These are phyloP conservation scores for Drosophila pullipes DNA, from an alignment of 2,888 invertebrate species.

Conservation along the genomic window DNA sequence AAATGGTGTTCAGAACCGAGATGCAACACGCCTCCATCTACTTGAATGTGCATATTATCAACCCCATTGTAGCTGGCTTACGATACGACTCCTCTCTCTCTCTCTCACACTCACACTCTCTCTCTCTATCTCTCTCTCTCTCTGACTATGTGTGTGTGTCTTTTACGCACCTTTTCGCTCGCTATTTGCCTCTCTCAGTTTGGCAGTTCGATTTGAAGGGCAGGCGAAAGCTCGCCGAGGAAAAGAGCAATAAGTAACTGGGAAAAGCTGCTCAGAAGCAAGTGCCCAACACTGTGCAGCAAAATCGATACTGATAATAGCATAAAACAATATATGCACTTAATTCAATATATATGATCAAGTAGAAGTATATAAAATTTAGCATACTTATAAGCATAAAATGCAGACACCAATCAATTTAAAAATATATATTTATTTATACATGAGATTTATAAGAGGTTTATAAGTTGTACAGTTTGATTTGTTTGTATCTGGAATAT, in stretches of 20 bases:
- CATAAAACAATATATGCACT: background rate
- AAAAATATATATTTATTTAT: background rate
- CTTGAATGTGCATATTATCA: conserved; percentile 2
- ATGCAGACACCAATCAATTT: background rate
- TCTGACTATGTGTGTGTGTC: background rate
- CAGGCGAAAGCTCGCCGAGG: conserved; percentile 18
- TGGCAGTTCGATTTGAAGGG: conserved; percentile 19
- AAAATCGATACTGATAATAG: background rate
- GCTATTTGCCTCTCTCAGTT: conserved; percentile 10
- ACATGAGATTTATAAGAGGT: background rate
- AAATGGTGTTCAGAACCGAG: background rate
- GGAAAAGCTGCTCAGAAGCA: conserved; percentile 15
- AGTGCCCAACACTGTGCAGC: conserved; percentile 14
- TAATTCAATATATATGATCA: background rate
- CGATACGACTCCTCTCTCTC: background rate
- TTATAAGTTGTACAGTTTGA: background rate
- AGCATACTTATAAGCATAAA: conserved; percentile 16
- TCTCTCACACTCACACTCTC: background rate
- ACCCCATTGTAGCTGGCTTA: conserved; percentile 3
- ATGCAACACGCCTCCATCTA: background rate
- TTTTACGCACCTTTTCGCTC: conserved; percentile 7
- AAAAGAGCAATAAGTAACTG: conserved; percentile 16
- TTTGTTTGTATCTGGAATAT: background rate
- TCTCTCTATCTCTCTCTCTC: too few relatives aligned
- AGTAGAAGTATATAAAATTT: background rate